These are phyloP conservation scores for Cygnus buccinator DNA, from an alignment of 2,113 vertebrate genomes.

Conservation along the genomic window DNA sequence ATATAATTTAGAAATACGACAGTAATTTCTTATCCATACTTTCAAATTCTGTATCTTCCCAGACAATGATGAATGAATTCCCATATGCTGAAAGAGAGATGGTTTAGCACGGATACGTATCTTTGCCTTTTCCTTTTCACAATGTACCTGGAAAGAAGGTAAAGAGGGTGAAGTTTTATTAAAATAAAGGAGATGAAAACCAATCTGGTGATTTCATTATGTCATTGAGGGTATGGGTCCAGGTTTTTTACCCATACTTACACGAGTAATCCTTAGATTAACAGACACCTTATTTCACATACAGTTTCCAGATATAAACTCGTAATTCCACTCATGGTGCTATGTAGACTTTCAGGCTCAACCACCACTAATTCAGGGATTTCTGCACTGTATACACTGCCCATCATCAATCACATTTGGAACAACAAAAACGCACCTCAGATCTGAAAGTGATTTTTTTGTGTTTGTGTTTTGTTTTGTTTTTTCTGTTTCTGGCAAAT, in stretches of 20 bases:
- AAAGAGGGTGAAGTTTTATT: neutral
- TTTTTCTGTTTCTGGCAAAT: neutral
- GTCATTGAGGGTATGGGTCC: neutral
- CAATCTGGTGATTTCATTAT: neutral
- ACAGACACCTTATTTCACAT: neutral
- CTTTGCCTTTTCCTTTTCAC: conserved; percentile 65
- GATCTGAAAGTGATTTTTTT: neutral
- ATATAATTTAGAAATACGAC: neutral
- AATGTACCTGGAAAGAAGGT: conserved; percentile 69
- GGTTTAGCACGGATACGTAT: conserved; percentile 75
- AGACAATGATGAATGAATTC: conserved; percentile 73
- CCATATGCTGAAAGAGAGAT: conserved; percentile 84
- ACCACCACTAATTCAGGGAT: neutral
- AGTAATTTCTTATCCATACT: conserved; percentile 66
- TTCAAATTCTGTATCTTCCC: conserved; percentile 75
- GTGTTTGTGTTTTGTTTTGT: neutral
- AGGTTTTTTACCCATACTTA: neutral
- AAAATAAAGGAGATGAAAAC: neutral
- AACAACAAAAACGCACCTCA: neutral
- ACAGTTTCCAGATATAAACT: neutral
- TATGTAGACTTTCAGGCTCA: neutral
- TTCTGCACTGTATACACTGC: neutral
- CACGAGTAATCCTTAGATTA: neutral
- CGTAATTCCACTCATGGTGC: fast-evolving
- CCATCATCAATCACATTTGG: neutral